Evolutionary conservation across 2,797 vertebrate species (phyloP).

Genomic region (Anniella stebbinsi): DNA sequence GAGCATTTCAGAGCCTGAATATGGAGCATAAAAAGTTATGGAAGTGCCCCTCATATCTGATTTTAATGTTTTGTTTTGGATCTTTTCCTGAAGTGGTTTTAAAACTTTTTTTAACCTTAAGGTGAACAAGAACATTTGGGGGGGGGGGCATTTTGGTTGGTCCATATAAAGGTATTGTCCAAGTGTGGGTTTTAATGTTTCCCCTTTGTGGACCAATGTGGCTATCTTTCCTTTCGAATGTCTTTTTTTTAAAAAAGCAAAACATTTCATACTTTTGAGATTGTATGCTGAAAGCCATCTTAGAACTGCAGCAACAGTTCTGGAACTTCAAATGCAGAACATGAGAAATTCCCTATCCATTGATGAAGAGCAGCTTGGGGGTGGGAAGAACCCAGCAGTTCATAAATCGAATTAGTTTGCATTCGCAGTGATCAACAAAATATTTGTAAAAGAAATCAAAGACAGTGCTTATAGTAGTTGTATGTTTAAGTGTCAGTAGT

Average conservation of each 20-base stretch:
- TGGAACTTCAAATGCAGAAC: rapidly evolving
- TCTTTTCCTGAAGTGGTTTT: neutral
- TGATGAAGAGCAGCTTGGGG: neutral
- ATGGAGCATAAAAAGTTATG: neutral
- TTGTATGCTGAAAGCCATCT: neutral
- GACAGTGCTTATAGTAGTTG: neutral
- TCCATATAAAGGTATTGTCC: too few relatives aligned
- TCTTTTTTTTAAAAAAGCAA: neutral
- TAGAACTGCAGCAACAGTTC: neutral
- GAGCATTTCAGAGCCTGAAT: too few relatives aligned
- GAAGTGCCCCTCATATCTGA: neutral
- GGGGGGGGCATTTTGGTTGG: too few relatives aligned
- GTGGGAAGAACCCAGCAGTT: neutral
- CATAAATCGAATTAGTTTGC: constrained; percentile 3
- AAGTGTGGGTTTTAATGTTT: too few relatives aligned
- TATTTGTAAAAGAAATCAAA: neutral
- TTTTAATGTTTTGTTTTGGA: neutral
- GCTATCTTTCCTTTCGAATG: too few relatives aligned
- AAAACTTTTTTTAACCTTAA: neutral
- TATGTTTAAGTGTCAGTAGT: neutral
- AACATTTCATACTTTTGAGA: neutral
- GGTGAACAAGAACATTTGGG: neutral
- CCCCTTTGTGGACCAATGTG: too few relatives aligned
- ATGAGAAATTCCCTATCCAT: neutral
- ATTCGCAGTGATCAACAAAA: constrained; percentile 4